Conservation (phyloP, 2,113 vertebrate genomes). For the Aviceda subcristata region DNA sequence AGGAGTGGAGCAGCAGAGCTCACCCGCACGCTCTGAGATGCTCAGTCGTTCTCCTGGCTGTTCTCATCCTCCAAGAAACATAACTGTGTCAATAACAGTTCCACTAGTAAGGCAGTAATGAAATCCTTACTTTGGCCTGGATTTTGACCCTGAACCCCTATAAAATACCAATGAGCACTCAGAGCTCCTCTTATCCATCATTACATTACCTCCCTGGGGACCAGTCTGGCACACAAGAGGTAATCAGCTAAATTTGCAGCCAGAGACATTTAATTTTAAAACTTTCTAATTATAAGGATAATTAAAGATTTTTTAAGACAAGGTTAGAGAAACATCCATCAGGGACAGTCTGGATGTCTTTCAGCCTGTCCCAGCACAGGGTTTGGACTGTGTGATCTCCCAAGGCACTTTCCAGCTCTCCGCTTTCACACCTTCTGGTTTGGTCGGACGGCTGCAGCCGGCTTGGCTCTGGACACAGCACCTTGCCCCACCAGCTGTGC, state of each 20-base stretch:
- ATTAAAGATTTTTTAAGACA: slow-evolving; percentile 14
- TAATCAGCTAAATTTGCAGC: not conserved
- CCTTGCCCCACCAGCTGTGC: not conserved
- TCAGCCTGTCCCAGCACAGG: not conserved
- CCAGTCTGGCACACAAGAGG: not conserved
- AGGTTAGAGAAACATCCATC: not conserved
- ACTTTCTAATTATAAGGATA: slow-evolving; percentile 38
- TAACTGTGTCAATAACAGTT: not conserved
- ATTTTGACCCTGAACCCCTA: not conserved
- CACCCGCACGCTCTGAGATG: not conserved
- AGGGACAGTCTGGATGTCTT: not conserved
- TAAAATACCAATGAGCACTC: not conserved
- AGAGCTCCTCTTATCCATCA: not conserved
- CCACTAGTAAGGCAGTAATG: not conserved
- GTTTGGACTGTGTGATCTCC: not conserved
- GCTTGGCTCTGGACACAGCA: accelerated
- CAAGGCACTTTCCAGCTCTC: not conserved
- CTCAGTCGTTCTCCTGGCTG: not conserved
- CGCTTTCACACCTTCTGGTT: not conserved
- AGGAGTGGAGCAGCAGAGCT: not conserved
- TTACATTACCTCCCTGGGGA: not conserved
- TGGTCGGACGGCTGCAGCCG: accelerated
- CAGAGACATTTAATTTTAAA: slow-evolving; percentile 17
- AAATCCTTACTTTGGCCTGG: not conserved
- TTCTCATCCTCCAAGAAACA: not conserved